Evolutionary conservation across 2,113 vertebrate species (phyloP).

Genomic region (Ursus arctos): DNA sequence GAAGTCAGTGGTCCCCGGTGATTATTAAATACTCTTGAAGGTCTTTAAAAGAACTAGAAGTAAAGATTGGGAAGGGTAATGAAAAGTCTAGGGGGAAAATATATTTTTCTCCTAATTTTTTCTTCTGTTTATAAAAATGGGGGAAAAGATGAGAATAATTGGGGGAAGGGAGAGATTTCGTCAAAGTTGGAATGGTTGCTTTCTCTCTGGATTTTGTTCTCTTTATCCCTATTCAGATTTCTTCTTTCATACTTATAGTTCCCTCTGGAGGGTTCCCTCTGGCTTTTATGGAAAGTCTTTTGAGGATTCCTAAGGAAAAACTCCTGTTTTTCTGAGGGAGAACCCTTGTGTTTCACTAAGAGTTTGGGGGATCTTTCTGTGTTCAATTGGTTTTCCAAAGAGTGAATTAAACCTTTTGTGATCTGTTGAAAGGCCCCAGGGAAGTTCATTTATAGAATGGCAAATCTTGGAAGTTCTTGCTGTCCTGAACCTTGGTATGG

Average conservation of each 20-base stretch:
- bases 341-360: neutral
- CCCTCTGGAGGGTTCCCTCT: neutral
- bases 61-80: neutral
- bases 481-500: neutral
- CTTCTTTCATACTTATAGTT: neutral
- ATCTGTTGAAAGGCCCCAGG: neutral
- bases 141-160: neutral
- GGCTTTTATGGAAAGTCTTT: neutral
- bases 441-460: neutral
- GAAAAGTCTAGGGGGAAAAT: neutral
- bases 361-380: neutral
- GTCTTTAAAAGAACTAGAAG: neutral
- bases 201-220: neutral
- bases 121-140: neutral
- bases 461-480: neutral
- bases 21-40: neutral
- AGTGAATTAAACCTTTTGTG: neutral
- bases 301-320: neutral
- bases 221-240: neutral
- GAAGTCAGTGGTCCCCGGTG: neutral
- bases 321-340: neutral
- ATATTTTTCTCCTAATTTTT: neutral
- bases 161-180: neutral
- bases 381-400: slow-evolving; percentile 35
- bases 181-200: neutral